Evolutionary conservation across 2,797 vertebrate species (phyloP).

Genomic region (Orientallactaga sibirica): DNA sequence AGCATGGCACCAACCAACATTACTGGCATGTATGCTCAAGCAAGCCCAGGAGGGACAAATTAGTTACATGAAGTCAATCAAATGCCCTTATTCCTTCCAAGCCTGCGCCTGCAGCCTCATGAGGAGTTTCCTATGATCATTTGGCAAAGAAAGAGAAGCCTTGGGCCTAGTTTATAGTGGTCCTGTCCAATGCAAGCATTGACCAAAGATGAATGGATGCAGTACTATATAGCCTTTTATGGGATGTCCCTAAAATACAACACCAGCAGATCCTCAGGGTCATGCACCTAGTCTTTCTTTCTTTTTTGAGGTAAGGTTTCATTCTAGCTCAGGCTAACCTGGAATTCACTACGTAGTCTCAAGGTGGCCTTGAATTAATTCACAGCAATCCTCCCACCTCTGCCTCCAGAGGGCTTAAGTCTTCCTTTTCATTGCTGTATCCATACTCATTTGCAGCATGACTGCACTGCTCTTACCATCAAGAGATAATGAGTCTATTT

Average conservation of each 20-base stretch:
- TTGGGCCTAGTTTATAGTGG: background rate
- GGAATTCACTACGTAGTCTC: too few species aligned
- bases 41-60: background rate
- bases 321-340: too few species aligned
- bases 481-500: background rate
- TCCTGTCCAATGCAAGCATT: background rate
- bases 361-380: too few species aligned
- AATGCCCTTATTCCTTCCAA: background rate
- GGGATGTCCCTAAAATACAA: background rate
- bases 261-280: too few species aligned
- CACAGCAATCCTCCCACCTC: too few species aligned
- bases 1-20: background rate
- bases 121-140: background rate
- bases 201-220: background rate
- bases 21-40: background rate
- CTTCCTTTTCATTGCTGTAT: background rate
- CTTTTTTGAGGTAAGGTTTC: too few species aligned
- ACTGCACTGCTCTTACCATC: background rate
- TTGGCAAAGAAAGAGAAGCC: background rate
- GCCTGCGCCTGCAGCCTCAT: background rate
- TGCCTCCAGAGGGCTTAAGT: too few species aligned
- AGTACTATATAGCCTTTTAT: background rate
- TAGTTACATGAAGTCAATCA: background rate
- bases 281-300: background rate
- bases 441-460: background rate